Evolutionary conservation across 2,797 vertebrate genomes (phyloP).

Genomic region (Tadarida brasiliensis): DNA sequence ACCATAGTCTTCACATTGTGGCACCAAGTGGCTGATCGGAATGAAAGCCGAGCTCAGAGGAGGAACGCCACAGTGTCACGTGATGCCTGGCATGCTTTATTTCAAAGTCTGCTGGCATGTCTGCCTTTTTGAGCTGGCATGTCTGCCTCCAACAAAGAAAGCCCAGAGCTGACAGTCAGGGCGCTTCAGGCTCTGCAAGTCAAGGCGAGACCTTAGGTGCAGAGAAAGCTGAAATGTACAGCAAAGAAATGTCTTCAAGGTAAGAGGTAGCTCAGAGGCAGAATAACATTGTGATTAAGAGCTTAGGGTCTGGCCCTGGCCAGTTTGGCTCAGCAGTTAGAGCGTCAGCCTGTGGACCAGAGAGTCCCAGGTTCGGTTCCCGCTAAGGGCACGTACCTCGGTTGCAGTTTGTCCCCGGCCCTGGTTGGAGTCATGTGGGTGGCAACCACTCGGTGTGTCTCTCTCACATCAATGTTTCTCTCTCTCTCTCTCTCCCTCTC

Average conservation of each 20-base stretch:
- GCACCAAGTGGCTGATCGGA: background rate
- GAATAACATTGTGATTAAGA: background rate
- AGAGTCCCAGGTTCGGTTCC: no score
- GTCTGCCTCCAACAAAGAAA: background rate
- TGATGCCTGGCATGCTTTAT: background rate
- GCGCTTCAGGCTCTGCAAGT: background rate
- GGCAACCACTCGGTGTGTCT: no score
- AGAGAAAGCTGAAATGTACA: background rate
- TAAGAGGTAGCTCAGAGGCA: background rate
- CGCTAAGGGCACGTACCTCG: no score
- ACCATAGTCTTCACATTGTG: background rate
- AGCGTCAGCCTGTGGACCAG: no score
- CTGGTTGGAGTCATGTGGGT: no score
- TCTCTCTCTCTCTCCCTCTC: no score
- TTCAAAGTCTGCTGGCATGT: background rate
- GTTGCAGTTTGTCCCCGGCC: no score
- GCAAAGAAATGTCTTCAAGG: background rate
- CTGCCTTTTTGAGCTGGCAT: background rate
- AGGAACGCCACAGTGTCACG: fast-evolving
- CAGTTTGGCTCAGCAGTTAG: no score
- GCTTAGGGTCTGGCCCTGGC: background rate
- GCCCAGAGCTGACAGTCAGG: background rate
- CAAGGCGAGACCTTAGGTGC: background rate
- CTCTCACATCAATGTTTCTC: no score
- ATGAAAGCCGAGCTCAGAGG: background rate